phyloP scores from a whole-genome alignment of 92 coral and sea anemone genomes.

The Umimayanthus chanpuru region DNA sequence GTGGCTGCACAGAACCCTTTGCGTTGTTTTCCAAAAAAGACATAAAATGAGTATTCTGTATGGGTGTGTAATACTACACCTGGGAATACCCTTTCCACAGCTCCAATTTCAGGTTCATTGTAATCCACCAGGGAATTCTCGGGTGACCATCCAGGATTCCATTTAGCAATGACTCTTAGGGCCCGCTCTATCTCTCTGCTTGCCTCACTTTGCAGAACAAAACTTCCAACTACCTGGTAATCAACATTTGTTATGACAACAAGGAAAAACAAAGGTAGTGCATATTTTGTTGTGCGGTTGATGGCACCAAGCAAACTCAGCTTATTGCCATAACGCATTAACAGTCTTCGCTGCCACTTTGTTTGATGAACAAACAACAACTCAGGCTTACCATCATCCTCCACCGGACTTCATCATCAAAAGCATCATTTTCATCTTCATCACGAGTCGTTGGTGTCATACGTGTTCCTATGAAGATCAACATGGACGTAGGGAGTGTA shows the following conservation, averaged over 20 bases:
- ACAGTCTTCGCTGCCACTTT: constrained; percentile 33
- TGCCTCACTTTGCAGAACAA: constrained; percentile 6
- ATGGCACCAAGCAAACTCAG: constrained; percentile 45
- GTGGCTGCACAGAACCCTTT: no score
- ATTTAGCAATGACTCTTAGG: neutral
- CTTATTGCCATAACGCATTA: constrained; percentile 47
- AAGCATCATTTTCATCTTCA: neutral
- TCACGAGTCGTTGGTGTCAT: neutral
- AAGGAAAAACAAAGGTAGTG: neutral
- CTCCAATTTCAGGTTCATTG: constrained; percentile 2
- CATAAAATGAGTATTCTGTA: no score
- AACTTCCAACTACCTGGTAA: neutral
- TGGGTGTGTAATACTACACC: no score
- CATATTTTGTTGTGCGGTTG: constrained; percentile 42
- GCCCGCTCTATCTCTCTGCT: neutral
- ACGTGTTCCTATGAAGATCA: neutral
- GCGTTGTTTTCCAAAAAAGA: no score
- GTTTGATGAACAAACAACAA: constrained; percentile 44
- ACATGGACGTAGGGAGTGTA: constrained; percentile 22
- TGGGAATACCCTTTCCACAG: neutral
- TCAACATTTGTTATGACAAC: constrained; percentile 14
- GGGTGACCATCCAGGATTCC: neutral
- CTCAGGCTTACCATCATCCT: neutral
- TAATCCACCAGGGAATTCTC: neutral
- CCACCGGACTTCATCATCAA: constrained; percentile 28